Evolutionary conservation across 2,888 invertebrate species (phyloP).

Genomic region (Ceramica pisi): DNA sequence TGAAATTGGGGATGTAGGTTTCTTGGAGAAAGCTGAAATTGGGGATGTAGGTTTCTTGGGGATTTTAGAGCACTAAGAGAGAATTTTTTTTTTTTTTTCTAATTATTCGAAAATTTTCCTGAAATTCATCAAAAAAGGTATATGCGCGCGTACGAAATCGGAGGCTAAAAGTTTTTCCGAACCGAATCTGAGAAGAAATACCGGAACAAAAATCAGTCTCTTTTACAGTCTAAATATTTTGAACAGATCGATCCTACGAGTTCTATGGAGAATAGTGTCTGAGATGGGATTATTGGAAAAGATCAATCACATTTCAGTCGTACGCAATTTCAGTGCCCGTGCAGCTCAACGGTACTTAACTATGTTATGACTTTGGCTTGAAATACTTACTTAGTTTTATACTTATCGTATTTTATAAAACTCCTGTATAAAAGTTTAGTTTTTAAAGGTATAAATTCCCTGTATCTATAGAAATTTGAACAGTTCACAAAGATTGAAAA

Average conservation of each 20-base stretch:
- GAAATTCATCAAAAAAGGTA: too few species aligned
- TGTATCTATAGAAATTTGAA: slow-evolving; percentile 53
- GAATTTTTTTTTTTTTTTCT: too few species aligned
- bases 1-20: too few species aligned
- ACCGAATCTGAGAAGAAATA: too few species aligned
- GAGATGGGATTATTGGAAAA: background rate
- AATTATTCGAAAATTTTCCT: too few species aligned
- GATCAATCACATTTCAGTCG: background rate
- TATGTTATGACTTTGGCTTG: background rate
- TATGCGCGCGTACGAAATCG: too few species aligned
- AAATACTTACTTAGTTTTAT: background rate
- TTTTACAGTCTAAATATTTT: too few species aligned
- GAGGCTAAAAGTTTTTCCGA: background rate
- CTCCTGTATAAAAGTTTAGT: slow-evolving; percentile 20
- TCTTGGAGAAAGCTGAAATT: too few species aligned
- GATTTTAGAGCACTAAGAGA: too few species aligned
- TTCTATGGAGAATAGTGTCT: background rate
- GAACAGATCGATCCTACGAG: too few species aligned
- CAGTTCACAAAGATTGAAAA: slow-evolving; percentile 65
- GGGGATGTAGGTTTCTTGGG: too few species aligned
- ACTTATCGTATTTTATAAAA: slow-evolving; percentile 17
- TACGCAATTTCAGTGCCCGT: background rate
- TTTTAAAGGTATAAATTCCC: slow-evolving; percentile 15
- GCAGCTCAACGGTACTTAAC: background rate
- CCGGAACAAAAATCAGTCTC: too few species aligned